Base-by-base conservation (phyloP, 2,113 vertebrate species). In the Numenius arquata region DNA sequence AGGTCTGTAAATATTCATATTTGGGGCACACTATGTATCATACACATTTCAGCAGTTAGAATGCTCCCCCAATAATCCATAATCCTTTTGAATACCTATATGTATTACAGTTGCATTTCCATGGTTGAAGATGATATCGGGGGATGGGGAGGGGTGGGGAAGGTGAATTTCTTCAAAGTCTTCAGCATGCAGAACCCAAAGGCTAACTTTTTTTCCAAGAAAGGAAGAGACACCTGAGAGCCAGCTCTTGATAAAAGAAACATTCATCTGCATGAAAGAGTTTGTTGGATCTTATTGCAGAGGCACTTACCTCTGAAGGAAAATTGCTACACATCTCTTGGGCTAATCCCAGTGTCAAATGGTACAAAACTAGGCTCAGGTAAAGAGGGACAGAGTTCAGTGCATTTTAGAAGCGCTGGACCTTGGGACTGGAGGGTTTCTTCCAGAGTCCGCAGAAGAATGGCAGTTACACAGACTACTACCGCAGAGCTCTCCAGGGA, bases 1-100 rank as follows among this genome's bases (percentile, higher is more conserved):
- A 38, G 22, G 34, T 34, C 38, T 77, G 27, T 89, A 93, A 93
- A 77, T 81, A 95, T 59, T 68, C 20, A 48, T 58, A 27, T 23
- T 47, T 40, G 30, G 55, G 36, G 38, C 1, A 1, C 32, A 48
- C 43, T 59, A 59, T 40, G 19, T 19, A 43, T 61, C 48, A 72
- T 9, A 52, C 8, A 59, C 18, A 38, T 30, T 50, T 59, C 47
- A 55, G 74, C 56, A 74, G 61, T 26, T 23, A 32, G 19, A 79
- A 47, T 32, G 34, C 29, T 91, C 23, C 18, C 20, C 25, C 34
- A 77, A 8, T 6, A 67, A 47, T 10, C 47, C 43, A 67, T 32
- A 78, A 8, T 30, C 53, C 34, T 72, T 34, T 9, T 36, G 36
- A 82, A 63, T 38, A 85, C 13, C 56, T 84, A 0, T 2, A 29